Base-by-base conservation (phyloP, 1,140 invertebrate species). In the Melitaea cinxia region DNA sequence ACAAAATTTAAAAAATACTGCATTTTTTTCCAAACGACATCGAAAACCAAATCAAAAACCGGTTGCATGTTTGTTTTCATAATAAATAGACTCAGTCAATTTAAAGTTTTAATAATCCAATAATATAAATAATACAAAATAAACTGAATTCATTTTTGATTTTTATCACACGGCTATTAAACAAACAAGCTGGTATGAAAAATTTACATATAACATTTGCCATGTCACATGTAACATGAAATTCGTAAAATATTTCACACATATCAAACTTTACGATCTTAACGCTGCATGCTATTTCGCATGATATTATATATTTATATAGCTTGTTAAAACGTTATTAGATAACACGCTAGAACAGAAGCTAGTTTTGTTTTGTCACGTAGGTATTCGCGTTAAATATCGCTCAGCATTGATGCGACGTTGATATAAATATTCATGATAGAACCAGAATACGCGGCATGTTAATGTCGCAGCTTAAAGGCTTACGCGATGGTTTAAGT, bases 381-480 rank as follows among this genome's bases (percentile, higher is more conserved):
- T 69, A 66, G 17, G 59, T 67, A 71, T 72, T 37, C 64, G 64
- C 70, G 70, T 67, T 79, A 76, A 75, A 73, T 78, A 78, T 77
- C 58, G 64, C 63, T 65, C 73, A 74, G 73, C 73, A 83, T 76
- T 77, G 80, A 80, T 83, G 76, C 73, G 60, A 67, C 65, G 55
- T 52, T 73, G 73, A 70, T 81, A 82, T 88, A 83, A 85, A 88
- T 88, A 88, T 88, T 87, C 85, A 86, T 86, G 79, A 74, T 74
- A 77, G 77, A 77, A 78, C 19, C 72, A 69, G 80, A 73, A 82
- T 76, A 83, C 71, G 78, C 73, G 75, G 74, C 76, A 81, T 82
- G 84, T 85, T 83, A 82, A 85, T 81, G 77, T 74, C 66, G 64
- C 72, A 70, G 76, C 73, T 82, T 86, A 83, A 84, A 82, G 75